These are phyloP conservation scores for Labrus mixtus DNA, from an alignment of 2,113 vertebrate species.

Conservation along the genomic window DNA sequence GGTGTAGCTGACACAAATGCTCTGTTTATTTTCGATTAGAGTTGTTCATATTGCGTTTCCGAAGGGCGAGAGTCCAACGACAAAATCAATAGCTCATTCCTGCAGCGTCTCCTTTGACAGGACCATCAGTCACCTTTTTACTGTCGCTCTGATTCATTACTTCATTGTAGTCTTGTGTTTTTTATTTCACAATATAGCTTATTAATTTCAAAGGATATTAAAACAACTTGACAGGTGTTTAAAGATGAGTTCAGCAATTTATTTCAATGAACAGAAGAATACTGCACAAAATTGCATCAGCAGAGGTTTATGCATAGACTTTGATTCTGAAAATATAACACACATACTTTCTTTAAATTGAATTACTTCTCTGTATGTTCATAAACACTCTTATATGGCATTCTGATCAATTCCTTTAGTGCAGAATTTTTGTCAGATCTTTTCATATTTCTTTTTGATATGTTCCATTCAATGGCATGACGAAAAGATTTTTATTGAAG, in stretches of 20 bases:
- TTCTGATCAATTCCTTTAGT: slow-evolving; percentile 46
- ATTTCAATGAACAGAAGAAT: slow-evolving; percentile 75
- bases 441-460: slow-evolving; percentile 50
- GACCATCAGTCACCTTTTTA: slow-evolving; percentile 39
- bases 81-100: slow-evolving; percentile 74
- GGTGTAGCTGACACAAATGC: slow-evolving; percentile 41
- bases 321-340: slow-evolving; percentile 78
- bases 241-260: slow-evolving; percentile 73
- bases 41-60: slow-evolving; percentile 48
- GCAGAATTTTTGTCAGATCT: slow-evolving; percentile 35
- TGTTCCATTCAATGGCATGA: slow-evolving; percentile 44
- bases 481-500: slow-evolving; percentile 37
- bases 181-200: neutral
- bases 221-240: slow-evolving; percentile 13
- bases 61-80: slow-evolving; percentile 20
- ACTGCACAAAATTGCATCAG: slow-evolving; percentile 79
- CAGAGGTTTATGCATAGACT: slow-evolving; percentile 82
- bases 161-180: neutral
- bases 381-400: slow-evolving; percentile 50
- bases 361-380: slow-evolving; percentile 56
- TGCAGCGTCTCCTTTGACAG: slow-evolving; percentile 34
- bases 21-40: slow-evolving; percentile 70
- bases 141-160: neutral
- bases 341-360: slow-evolving; percentile 36
- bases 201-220: neutral